Evolutionary conservation across 2,888 invertebrate species (phyloP).

Genomic region (Podabrus alpinus): DNA sequence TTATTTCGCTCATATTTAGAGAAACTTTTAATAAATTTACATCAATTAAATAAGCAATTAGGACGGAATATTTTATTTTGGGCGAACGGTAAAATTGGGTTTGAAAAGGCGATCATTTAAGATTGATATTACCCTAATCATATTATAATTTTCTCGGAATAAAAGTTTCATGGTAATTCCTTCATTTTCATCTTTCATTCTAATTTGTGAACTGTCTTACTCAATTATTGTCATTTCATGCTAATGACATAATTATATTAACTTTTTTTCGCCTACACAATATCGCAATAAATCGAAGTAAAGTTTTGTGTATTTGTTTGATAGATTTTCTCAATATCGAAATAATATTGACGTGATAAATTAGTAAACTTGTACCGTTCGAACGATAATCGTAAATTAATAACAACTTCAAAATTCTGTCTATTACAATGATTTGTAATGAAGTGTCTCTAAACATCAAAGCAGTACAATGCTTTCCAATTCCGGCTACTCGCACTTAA

Average conservation of each 20-base stretch:
- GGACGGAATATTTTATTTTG: not conserved
- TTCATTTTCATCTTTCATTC: not conserved
- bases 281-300: not conserved
- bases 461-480: not conserved
- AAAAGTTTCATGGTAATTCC: conserved; percentile 2
- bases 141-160: conserved; percentile 1
- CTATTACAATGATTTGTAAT: not conserved
- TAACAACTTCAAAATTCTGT: not conserved
- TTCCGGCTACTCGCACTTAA: not conserved
- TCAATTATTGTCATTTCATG: not conserved
- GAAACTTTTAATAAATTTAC: not conserved
- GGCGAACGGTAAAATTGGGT: not conserved
- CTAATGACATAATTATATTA: not conserved
- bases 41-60: not conserved
- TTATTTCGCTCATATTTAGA: not conserved
- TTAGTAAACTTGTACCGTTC: not conserved
- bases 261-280: not conserved
- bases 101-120: not conserved
- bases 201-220: not conserved
- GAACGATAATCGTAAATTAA: not conserved
- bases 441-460: not conserved
- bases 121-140: not conserved
- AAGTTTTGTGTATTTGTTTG: not conserved
- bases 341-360: not conserved
- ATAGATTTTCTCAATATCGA: not conserved